Evolutionary conservation across 2,113 vertebrate species (phyloP).

Genomic region (Naja naja): DNA sequence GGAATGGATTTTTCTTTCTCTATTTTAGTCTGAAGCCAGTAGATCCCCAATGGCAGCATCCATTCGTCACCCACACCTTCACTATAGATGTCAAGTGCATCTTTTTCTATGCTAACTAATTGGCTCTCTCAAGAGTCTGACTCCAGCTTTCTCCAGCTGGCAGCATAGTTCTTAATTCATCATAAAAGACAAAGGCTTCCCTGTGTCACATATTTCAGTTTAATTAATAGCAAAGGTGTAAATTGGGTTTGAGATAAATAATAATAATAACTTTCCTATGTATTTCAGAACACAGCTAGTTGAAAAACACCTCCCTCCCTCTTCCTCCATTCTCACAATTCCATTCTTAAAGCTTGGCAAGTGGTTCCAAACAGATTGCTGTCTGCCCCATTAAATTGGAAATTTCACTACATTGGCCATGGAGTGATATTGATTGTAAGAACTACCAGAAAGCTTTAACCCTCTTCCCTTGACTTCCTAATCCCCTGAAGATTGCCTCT

Average conservation of each 20-base stretch:
- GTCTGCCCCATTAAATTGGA: conserved; percentile 56
- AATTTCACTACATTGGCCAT: conserved; percentile 48
- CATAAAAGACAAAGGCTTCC: conserved; percentile 19
- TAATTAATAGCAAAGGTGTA: conserved; percentile 52
- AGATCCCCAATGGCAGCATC: background rate
- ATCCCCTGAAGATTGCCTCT: conserved; percentile 13
- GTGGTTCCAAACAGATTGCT: conserved; percentile 61
- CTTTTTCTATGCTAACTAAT: conserved; percentile 11
- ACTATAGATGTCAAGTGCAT: conserved; percentile 6
- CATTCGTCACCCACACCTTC: conserved; percentile 4
- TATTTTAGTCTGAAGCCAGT: conserved; percentile 2
- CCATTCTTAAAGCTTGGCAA: conserved; percentile 73
- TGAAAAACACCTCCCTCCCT: conserved; percentile 65
- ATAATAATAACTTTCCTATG: conserved; percentile 52
- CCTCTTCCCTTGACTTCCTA: conserved; percentile 26
- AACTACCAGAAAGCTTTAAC: background rate
- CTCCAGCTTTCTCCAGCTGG: conserved; percentile 22
- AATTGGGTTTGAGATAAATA: conserved; percentile 29
- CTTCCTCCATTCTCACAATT: conserved; percentile 49
- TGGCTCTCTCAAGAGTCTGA: background rate
- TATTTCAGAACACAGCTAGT: conserved; percentile 66
- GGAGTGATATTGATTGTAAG: background rate
- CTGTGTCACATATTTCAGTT: conserved; percentile 43
- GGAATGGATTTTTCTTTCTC: background rate
- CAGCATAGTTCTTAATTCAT: background rate